Percentiles rank a stretch among this genome's conserved stretches.
phyloP scores from a whole-genome alignment of 2,888 invertebrate species.

The Coenonympha glycerion region DNA sequence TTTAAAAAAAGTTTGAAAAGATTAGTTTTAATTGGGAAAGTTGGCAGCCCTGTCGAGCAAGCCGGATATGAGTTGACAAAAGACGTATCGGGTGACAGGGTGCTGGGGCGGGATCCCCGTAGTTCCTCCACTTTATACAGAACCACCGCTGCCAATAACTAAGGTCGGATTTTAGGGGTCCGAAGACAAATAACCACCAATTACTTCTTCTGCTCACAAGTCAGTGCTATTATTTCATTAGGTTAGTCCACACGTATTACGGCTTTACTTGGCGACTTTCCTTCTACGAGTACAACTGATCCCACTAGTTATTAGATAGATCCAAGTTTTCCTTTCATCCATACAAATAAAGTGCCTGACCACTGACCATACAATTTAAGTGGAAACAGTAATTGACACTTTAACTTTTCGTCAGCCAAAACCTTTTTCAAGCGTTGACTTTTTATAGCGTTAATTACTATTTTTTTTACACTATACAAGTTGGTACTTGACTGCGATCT shows the following conservation, averaged over 20 bases:
- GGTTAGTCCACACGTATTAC: too few relatives aligned
- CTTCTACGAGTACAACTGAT: too few relatives aligned
- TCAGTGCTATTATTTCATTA: not conserved
- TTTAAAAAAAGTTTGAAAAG: not conserved
- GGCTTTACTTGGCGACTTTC: too few relatives aligned
- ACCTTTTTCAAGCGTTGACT: too few relatives aligned
- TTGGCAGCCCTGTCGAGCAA: slow-evolving; percentile 12
- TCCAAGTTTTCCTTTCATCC: too few relatives aligned
- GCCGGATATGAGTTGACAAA: slow-evolving; percentile 56
- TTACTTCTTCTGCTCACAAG: not conserved
- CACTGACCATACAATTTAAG: too few relatives aligned
- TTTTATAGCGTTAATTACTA: slow-evolving; percentile 20
- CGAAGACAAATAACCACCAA: too few relatives aligned
- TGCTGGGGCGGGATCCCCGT: slow-evolving; percentile 12
- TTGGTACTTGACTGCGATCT: too few relatives aligned
- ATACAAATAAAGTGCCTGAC: too few relatives aligned
- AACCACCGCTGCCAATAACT: slow-evolving; percentile 22
- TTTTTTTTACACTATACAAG: too few relatives aligned
- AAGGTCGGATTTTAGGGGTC: slow-evolving; percentile 21
- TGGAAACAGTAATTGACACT: not conserved
- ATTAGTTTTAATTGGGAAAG: not conserved
- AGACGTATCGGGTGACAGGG: slow-evolving; percentile 46
- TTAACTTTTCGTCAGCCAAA: too few relatives aligned
- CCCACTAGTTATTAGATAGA: too few relatives aligned
- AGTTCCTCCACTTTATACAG: slow-evolving; percentile 17